phyloP scores from a whole-genome alignment of 2,113 vertebrate genomes.

The Hemiprocne comata region DNA sequence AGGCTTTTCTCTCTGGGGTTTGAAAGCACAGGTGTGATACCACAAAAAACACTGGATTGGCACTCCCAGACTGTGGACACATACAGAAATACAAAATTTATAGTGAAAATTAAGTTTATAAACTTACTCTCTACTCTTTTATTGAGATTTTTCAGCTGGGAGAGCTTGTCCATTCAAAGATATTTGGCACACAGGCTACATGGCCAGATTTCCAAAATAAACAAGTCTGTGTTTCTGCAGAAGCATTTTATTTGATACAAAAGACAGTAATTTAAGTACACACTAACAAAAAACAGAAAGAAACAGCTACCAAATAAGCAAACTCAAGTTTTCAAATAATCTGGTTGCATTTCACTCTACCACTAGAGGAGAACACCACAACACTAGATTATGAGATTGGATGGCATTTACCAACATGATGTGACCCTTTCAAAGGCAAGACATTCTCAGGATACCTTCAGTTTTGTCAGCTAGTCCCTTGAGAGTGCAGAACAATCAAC shows the following conservation, averaged over 20 bases:
- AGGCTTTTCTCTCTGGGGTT: not conserved
- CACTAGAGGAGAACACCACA: not conserved
- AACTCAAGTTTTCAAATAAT: not conserved
- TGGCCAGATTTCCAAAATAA: conserved; percentile 56
- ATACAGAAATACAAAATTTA: not conserved
- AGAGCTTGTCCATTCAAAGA: conserved; percentile 51
- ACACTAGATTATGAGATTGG: not conserved
- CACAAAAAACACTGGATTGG: not conserved
- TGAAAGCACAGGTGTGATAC: not conserved
- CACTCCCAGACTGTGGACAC: not conserved
- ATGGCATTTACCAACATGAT: not conserved
- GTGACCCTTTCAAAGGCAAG: not conserved
- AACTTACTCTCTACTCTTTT: conserved; percentile 40
- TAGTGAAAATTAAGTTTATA: not conserved
- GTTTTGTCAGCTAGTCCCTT: not conserved
- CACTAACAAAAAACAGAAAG: not conserved
- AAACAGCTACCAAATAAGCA: not conserved
- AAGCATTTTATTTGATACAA: not conserved
- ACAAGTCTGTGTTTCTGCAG: conserved; percentile 55
- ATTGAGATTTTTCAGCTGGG: conserved; percentile 41
- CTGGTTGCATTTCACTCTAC: not conserved
- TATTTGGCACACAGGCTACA: conserved; percentile 27
- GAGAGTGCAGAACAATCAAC: not conserved
- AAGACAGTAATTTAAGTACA: not conserved
- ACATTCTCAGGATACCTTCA: not conserved